Evolutionary conservation across 2,797 vertebrate species (phyloP).

Genomic region (Rallus crepitans): DNA sequence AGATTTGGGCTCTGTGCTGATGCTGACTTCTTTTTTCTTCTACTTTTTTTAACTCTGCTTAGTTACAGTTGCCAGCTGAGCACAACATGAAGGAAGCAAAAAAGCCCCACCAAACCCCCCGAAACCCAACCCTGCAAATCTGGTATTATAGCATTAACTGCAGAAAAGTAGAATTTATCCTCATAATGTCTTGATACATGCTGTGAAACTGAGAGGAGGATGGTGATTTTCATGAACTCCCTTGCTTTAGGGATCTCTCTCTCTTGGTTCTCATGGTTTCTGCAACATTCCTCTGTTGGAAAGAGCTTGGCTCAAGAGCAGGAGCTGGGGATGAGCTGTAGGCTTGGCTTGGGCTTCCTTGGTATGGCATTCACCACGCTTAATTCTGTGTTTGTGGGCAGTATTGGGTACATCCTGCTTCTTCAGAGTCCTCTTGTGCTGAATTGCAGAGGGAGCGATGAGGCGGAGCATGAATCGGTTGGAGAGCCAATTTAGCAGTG

Average conservation of each 20-base stretch:
- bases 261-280: not conserved
- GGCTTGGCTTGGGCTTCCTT: not conserved
- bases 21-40: not conserved
- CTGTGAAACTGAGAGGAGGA: not conserved
- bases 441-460: not conserved
- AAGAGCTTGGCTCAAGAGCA: not conserved
- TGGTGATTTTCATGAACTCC: not conserved
- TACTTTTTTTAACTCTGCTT: not conserved
- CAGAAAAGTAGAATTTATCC: not conserved
- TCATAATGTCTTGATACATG: not conserved
- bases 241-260: not conserved
- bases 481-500: not conserved
- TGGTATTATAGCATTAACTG: not conserved
- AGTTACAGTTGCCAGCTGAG: not conserved
- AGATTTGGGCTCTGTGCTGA: not conserved
- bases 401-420: not conserved
- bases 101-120: not conserved
- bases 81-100: not conserved
- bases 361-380: not conserved
- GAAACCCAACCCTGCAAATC: not conserved
- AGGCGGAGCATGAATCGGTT: not conserved
- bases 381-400: not conserved
- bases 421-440: not conserved
- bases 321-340: not conserved
- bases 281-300: not conserved